Conservation (phyloP, 2,888 invertebrate species). For the Sarcophaga subvicina region DNA sequence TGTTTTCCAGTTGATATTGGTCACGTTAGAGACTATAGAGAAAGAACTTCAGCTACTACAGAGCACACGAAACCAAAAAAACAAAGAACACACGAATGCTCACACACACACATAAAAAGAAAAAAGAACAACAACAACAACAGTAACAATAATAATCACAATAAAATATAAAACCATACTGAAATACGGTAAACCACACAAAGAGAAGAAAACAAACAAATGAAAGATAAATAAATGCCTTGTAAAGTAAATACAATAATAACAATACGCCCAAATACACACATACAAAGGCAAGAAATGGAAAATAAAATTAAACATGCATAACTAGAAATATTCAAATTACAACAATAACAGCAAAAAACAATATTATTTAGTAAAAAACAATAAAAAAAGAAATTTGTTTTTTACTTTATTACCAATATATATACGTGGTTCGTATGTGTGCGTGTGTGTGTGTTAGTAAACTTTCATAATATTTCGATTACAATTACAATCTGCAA, state of each 20-base stretch:
- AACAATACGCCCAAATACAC: conserved; percentile 4
- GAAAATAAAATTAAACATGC: conserved; percentile 21
- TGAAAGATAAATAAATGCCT: conserved; percentile 70
- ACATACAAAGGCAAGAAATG: conserved; percentile 44
- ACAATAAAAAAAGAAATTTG: too few species aligned
- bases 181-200: conserved; percentile 66
- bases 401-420: too few species aligned
- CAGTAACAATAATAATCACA: conserved; percentile 11
- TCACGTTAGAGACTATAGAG: conserved; percentile 65
- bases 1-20: conserved; percentile 66
- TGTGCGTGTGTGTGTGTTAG: too few species aligned
- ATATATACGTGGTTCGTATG: too few species aligned
- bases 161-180: conserved; percentile 36
- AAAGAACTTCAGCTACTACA: conserved; percentile 2
- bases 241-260: conserved; percentile 65
- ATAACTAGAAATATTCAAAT: background rate
- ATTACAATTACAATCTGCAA: too few species aligned
- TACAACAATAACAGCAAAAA: background rate
- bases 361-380: too few species aligned
- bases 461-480: too few species aligned
- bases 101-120: conserved; percentile 23
- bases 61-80: background rate
- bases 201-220: conserved; percentile 58
- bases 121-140: conserved; percentile 37
- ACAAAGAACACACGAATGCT: too few species aligned